A percentile compares a stretch with the other conserved stretches of the same genome.
Conservation (phyloP, 1,140 invertebrate species). For the Drosophila malerkotliana region DNA sequence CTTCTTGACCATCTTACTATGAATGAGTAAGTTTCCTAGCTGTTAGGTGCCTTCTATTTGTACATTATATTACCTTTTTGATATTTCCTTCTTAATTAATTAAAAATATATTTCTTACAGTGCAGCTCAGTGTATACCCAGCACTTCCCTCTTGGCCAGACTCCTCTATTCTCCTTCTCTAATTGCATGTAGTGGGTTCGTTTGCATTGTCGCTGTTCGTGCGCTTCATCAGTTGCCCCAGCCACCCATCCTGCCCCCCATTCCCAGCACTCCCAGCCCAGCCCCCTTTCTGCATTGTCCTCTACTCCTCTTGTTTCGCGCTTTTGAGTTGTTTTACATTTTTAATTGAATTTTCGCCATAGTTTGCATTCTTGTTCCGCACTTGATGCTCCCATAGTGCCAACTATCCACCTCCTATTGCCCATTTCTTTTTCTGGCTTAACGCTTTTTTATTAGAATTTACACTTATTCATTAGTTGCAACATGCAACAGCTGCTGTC, state of each 20-base stretch:
- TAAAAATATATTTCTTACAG: not conserved
- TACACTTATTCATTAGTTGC: conserved; percentile 81
- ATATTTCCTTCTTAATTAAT: not conserved
- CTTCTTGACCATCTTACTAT: too few species aligned
- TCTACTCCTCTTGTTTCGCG: conserved; percentile 32
- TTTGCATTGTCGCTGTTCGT: conserved; percentile 70
- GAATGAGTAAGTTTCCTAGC: too few species aligned
- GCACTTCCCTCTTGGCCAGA: conserved; percentile 20
- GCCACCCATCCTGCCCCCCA: not conserved
- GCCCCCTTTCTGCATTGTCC: not conserved
- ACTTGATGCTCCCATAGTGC: conserved; percentile 32
- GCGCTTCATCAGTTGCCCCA: conserved; percentile 63
- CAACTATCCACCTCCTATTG: not conserved
- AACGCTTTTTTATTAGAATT: conserved; percentile 78
- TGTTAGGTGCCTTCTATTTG: too few species aligned
- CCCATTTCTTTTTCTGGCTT: conserved; percentile 33
- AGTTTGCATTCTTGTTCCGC: conserved; percentile 72
- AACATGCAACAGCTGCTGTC: conserved; percentile 74
- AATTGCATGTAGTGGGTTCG: conserved; percentile 78
- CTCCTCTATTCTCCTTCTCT: conserved; percentile 41
- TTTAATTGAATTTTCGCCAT: conserved; percentile 81
- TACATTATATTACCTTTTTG: too few species aligned
- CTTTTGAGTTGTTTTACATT: conserved; percentile 81
- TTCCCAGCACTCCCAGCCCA: not conserved
- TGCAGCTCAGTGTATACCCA: conserved; percentile 4